A percentile compares a stretch with the other conserved stretches of the same genome.
Evolutionary conservation across 2,888 invertebrate genomes (phyloP).

Genomic region (Laspeyria flexula): DNA sequence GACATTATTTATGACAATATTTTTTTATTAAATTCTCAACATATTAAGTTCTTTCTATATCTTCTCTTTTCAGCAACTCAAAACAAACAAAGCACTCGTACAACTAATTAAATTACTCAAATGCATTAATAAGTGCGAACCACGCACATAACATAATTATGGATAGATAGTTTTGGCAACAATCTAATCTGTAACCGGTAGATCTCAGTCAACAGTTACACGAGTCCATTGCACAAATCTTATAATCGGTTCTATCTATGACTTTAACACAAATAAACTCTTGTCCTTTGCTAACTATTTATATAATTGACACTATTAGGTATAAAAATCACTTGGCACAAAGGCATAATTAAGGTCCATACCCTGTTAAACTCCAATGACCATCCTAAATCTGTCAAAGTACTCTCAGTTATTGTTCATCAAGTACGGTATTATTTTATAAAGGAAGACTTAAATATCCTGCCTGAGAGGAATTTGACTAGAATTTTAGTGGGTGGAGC

Average conservation of each 20-base stretch:
- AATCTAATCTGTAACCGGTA: slow-evolving; percentile 58
- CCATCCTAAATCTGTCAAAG: slow-evolving; percentile 76
- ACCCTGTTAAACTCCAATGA: slow-evolving; percentile 81
- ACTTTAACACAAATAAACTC: slow-evolving; percentile 77
- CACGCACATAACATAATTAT: slow-evolving; percentile 51
- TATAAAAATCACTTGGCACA: slow-evolving; percentile 85
- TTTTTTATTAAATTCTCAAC: slow-evolving; percentile 50
- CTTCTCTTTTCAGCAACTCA: slow-evolving; percentile 68
- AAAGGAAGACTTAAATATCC: slow-evolving; percentile 74
- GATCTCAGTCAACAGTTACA: slow-evolving; percentile 58
- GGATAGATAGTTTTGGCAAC: slow-evolving; percentile 72
- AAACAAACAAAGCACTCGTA: slow-evolving; percentile 67
- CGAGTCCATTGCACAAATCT: slow-evolving; percentile 78
- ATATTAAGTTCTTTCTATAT: slow-evolving; percentile 54
- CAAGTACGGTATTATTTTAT: slow-evolving; percentile 51
- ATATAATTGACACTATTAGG: slow-evolving; percentile 83
- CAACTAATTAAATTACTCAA: slow-evolving; percentile 81
- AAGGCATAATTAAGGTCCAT: slow-evolving; percentile 83
- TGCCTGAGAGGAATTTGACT: slow-evolving; percentile 82
- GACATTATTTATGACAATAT: slow-evolving; percentile 54
- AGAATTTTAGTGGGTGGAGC: slow-evolving; percentile 77
- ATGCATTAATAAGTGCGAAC: slow-evolving; percentile 75
- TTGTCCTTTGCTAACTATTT: slow-evolving; percentile 76
- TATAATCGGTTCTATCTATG: slow-evolving; percentile 68
- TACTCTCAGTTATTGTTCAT: slow-evolving; percentile 72